phyloP scores from a whole-genome alignment of 2,797 vertebrate species.

The Betta splendens region DNA sequence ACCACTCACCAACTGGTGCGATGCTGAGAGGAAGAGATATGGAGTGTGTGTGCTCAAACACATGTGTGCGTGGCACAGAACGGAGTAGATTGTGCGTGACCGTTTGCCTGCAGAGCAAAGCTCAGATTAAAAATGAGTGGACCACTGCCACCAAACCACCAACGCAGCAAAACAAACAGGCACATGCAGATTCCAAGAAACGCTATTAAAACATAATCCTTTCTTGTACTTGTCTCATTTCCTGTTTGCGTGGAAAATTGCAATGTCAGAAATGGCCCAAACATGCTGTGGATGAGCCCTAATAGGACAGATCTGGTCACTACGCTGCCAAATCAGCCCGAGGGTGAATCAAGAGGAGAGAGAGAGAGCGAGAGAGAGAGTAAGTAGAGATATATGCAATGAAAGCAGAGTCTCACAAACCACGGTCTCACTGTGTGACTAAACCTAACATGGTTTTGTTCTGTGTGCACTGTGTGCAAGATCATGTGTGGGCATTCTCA shows the following conservation, averaged over 20 bases:
- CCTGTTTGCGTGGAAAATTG: constrained; percentile 36
- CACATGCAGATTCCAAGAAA: constrained; percentile 3
- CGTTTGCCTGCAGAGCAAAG: constrained; percentile 47
- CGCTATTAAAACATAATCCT: constrained; percentile 42
- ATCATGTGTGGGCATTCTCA: constrained; percentile 16
- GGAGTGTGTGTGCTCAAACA: background rate
- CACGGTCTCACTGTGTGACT: constrained; percentile 8
- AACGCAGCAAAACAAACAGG: constrained; percentile 27
- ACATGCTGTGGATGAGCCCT: constrained; percentile 42
- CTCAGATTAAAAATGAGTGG: constrained; percentile 61
- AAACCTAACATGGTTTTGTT: constrained; percentile 18
- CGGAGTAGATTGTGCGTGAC: constrained; percentile 41
- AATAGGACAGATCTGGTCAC: constrained; percentile 47
- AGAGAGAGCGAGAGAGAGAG: constrained; percentile 13
- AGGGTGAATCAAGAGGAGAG: constrained; percentile 23
- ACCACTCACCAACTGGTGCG: constrained; percentile 32
- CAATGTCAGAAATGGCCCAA: constrained; percentile 39
- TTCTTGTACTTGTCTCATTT: constrained; percentile 28
- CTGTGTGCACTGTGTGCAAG: constrained; percentile 8
- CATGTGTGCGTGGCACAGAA: constrained; percentile 13
- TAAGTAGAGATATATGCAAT: too few relatives aligned
- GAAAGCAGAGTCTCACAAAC: constrained; percentile 29
- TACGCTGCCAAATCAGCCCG: constrained; percentile 45
- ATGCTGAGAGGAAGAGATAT: constrained; percentile 39
- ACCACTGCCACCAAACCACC: constrained; percentile 51